Conservation (phyloP, 2,797 vertebrate genomes). For the Phylloscopus collybita region DNA sequence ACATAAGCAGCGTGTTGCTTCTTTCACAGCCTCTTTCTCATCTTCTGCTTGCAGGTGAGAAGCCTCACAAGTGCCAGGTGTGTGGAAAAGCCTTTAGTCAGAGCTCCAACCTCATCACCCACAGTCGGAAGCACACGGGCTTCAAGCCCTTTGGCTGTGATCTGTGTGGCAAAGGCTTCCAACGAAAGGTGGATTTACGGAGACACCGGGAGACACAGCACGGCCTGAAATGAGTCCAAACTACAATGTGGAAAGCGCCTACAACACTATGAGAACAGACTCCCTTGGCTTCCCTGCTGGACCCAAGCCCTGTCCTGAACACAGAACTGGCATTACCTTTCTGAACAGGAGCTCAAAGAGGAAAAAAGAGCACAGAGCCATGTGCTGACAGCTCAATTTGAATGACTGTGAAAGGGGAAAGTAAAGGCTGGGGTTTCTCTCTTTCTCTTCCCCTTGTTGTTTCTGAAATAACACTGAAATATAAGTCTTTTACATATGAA, state of each 20-base stretch:
- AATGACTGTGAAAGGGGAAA: background rate
- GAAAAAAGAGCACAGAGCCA: background rate
- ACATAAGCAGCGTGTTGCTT: background rate
- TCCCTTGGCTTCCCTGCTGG: background rate
- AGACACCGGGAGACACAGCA: conserved; percentile 97
- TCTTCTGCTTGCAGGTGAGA: conserved; percentile 86
- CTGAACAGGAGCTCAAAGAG: background rate
- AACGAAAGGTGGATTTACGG: conserved; percentile 95
- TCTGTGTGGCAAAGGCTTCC: conserved; percentile 96
- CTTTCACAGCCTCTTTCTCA: background rate
- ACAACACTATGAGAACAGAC: conserved; percentile 75
- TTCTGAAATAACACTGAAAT: conserved; percentile 68
- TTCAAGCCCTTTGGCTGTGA: conserved; percentile 98
- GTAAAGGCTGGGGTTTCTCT: conserved; percentile 28
- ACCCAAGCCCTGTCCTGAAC: background rate
- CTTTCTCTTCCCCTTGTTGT: background rate
- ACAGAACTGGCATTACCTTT: conserved; percentile 5
- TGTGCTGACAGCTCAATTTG: background rate
- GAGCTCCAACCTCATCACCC: conserved; percentile 99
- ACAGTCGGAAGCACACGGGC: conserved; percentile 97
- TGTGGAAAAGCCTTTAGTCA: conserved; percentile 99
- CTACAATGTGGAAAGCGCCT: background rate
- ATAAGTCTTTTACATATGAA: conserved; percentile 23
- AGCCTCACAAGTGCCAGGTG: conserved; percentile 98
- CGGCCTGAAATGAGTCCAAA: conserved; percentile 85